Conservation (phyloP, 2,888 invertebrate species). For the Atherix ibis region DNA sequence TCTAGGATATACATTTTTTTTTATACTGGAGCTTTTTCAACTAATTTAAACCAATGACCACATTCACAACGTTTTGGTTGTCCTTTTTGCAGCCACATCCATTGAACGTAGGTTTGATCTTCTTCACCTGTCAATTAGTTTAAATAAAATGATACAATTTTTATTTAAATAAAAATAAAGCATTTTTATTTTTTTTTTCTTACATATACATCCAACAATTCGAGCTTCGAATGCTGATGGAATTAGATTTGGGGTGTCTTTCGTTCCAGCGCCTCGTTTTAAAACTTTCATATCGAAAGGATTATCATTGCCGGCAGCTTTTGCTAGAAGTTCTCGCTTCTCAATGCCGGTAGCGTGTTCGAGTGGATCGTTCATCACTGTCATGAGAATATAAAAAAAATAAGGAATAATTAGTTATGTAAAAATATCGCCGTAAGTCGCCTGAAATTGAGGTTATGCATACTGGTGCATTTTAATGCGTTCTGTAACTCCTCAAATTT, state of each 20-base stretch:
- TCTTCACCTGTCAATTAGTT: conserved; percentile 51
- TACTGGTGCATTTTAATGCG: not conserved
- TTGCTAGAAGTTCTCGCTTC: conserved; percentile 74
- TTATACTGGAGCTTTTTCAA: conserved; percentile 59
- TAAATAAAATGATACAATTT: conserved; percentile 12
- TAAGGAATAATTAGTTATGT: not conserved
- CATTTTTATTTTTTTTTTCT: too few relatives aligned
- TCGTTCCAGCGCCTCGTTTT: conserved; percentile 68
- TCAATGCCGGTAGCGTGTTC: conserved; percentile 91
- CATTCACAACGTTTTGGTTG: conserved; percentile 86
- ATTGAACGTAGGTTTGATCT: conserved; percentile 74
- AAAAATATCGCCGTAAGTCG: not conserved
- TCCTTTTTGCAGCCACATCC: conserved; percentile 91
- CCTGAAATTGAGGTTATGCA: not conserved
- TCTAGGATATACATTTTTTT: conserved; percentile 1
- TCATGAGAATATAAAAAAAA: conserved; percentile 8
- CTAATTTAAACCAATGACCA: conserved; percentile 91
- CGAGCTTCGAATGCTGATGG: conserved; percentile 82
- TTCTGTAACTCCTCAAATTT: not conserved
- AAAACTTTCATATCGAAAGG: conserved; percentile 71
- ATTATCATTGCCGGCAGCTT: conserved; percentile 75
- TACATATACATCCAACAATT: conserved; percentile 87
- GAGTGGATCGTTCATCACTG: conserved; percentile 73
- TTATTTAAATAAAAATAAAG: not conserved
- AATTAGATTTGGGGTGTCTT: conserved; percentile 71